Conservation (phyloP, 2,888 invertebrate genomes). For the Oeneis ivallda region DNA sequence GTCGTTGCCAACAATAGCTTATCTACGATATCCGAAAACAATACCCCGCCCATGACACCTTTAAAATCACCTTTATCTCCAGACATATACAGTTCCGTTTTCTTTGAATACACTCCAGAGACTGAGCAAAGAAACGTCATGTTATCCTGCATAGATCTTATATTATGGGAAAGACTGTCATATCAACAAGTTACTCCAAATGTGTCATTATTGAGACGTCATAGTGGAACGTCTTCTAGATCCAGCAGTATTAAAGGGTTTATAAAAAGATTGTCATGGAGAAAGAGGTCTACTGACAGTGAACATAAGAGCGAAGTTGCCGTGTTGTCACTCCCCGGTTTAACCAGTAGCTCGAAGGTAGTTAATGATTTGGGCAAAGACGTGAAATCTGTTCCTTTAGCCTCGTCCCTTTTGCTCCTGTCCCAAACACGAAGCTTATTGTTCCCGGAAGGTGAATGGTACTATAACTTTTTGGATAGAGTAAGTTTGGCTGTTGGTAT, state of each 20-base stretch:
- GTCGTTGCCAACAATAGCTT: constrained; percentile 54
- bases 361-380: constrained; percentile 67
- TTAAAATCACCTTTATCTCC: constrained; percentile 55
- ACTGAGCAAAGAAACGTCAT: constrained; percentile 54
- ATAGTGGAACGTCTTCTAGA: constrained; percentile 53
- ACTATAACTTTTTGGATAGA: constrained; percentile 75
- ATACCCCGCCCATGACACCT: constrained; percentile 53
- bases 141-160: constrained; percentile 67
- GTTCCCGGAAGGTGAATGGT: constrained; percentile 72
- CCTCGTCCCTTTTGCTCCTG: constrained; percentile 64
- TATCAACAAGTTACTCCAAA: constrained; percentile 63
- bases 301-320: constrained; percentile 62
- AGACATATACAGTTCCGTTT: constrained; percentile 69
- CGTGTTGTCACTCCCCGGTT: constrained; percentile 63
- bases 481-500: constrained; percentile 70
- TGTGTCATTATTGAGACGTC: constrained; percentile 58
- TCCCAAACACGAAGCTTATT: constrained; percentile 67
- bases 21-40: constrained; percentile 67
- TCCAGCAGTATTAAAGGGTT: constrained; percentile 60
- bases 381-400: constrained; percentile 62
- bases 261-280: constrained; percentile 57
- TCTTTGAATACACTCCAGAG: constrained; percentile 65
- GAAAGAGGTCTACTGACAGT: constrained; percentile 50
- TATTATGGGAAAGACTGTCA: constrained; percentile 70
- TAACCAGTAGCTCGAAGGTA: constrained; percentile 60